A percentile compares a stretch with the other conserved stretches of the same genome.
These are phyloP conservation scores for Dioctria rufipes DNA, from an alignment of 2,888 invertebrate genomes.

Conservation along the genomic window DNA sequence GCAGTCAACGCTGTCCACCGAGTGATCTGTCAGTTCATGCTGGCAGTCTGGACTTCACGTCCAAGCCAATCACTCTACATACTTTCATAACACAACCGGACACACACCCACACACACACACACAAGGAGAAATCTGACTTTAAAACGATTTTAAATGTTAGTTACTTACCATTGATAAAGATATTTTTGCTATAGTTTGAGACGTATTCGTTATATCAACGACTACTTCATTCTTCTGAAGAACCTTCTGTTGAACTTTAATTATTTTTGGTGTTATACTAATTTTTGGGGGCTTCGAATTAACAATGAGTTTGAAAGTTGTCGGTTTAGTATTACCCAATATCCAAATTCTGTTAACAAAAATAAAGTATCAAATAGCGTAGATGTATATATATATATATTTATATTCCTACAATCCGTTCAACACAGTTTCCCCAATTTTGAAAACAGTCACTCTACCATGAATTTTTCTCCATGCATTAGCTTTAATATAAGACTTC, in stretches of 20 bases:
- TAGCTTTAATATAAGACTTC: constrained; percentile 64
- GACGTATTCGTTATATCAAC: constrained; percentile 66
- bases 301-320: constrained; percentile 64
- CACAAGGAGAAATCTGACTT: no score
- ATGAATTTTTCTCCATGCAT: constrained; percentile 41
- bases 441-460: constrained; percentile 62
- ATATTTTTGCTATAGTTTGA: constrained; percentile 65
- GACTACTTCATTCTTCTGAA: constrained; percentile 60
- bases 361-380: not conserved
- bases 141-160: no score
- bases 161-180: constrained; percentile 63
- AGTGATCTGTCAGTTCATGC: no score
- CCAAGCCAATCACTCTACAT: no score
- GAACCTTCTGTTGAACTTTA: constrained; percentile 61
- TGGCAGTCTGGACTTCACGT: no score
- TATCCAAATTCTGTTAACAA: constrained; percentile 61
- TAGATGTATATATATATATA: not conserved
- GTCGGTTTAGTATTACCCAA: constrained; percentile 63
- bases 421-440: constrained; percentile 61
- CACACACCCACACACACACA: no score
- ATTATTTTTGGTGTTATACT: constrained; percentile 60
- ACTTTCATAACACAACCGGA: no score
- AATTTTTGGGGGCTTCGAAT: constrained; percentile 64
- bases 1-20: no score
- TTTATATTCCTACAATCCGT: constrained; percentile 62